Conservation (phyloP, 2,888 invertebrate genomes). For the Andrena minutula region DNA sequence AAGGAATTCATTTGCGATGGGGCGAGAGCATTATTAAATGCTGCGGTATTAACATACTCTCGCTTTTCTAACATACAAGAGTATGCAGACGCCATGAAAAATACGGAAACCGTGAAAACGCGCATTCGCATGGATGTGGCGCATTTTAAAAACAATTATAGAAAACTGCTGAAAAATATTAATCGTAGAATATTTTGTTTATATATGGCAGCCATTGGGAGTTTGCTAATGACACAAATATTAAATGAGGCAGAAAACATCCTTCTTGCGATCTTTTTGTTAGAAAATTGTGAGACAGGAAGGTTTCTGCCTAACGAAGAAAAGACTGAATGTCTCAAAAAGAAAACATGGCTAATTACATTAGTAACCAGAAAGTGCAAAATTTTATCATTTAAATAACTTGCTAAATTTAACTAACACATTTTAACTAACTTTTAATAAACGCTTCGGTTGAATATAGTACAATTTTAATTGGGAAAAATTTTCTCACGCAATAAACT, state of each 20-base stretch:
- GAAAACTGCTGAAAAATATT: background rate
- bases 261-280: background rate
- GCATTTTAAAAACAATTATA: background rate
- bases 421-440: background rate
- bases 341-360: background rate
- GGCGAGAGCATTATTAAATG: conserved; percentile 5
- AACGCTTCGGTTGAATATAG: background rate
- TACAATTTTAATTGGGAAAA: conserved; percentile 1
- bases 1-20: conserved; percentile 2
- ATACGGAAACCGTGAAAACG: background rate
- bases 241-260: background rate
- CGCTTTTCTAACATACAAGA: background rate
- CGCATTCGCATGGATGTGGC: conserved; percentile 5
- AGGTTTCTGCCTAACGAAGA: background rate
- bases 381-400: background rate
- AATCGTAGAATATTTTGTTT: background rate
- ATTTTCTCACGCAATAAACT: background rate
- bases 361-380: background rate
- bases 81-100: background rate
- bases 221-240: background rate
- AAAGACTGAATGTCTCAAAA: background rate
- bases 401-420: background rate
- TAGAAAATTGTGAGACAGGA: background rate
- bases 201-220: background rate
- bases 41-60: background rate